Conservation (phyloP, 2,888 invertebrate species). For the Meloe dianella region DNA sequence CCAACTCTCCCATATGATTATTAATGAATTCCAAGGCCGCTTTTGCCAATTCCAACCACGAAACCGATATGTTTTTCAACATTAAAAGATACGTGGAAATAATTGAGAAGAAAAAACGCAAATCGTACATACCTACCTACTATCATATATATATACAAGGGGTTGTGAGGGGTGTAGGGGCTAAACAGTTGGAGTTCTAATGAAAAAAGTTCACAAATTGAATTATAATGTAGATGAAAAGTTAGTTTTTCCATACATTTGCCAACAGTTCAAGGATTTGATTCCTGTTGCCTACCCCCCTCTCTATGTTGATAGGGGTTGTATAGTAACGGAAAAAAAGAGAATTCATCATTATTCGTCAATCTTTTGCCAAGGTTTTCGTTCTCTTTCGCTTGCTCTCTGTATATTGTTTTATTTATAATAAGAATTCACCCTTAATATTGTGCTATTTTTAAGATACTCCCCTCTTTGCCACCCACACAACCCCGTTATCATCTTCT, state of each 20-base stretch:
- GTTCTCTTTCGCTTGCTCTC: too few relatives aligned
- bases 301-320: neutral
- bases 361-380: too few relatives aligned
- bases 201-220: slow-evolving; percentile 27
- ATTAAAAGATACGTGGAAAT: slow-evolving; percentile 21
- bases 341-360: too few relatives aligned
- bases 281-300: neutral
- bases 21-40: slow-evolving; percentile 26
- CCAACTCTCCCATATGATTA: slow-evolving; percentile 16
- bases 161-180: neutral
- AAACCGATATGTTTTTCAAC: slow-evolving; percentile 10
- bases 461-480: neutral
- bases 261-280: neutral
- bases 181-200: slow-evolving; percentile 8
- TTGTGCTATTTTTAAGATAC: slow-evolving; percentile 14
- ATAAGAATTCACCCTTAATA: too few relatives aligned
- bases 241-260: slow-evolving; percentile 16
- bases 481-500: neutral
- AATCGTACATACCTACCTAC: neutral
- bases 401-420: too few relatives aligned
- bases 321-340: too few relatives aligned
- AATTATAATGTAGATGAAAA: slow-evolving; percentile 23
- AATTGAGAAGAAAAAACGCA: neutral
- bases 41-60: slow-evolving; percentile 20
- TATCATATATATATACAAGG: neutral